Base-by-base conservation (phyloP, 1,140 invertebrate genomes). In the Drosophila kohkoa region DNA sequence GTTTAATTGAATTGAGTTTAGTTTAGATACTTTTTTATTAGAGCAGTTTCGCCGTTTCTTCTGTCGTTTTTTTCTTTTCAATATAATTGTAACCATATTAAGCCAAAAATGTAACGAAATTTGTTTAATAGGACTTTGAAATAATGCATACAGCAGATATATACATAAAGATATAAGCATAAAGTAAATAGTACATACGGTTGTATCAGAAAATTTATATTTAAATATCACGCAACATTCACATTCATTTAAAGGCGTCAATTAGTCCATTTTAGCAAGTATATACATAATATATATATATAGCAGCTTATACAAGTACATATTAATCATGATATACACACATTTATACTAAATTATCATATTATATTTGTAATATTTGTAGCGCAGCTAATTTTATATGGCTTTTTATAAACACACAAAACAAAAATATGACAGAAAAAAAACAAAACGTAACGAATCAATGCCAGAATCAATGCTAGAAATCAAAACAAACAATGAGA, bases 181-280 rank as follows among this genome's bases (percentile, higher is more conserved):
- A 41, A 13, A 63, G 46, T 57, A 13, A 28, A 16, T 28, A 30
- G 49, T 65, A 69, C 46, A 43, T 46, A 59, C 51, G 76, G 76
- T 82, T 83, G 65, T 73, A 79, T 63, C 28, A 51, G 10, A 59
- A 54, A 38, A 25, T 41, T 11, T 16, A 62, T 55, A 72, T 62
- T 65, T 8, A 25, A 68, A 75, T 58, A 81, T 78, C 75, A 77
- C 70, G 57, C 28, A 68, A 46, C 60, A 49, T 46, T 51, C 46
- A 52, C 57, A 65, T 67, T 80, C 43, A 78, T 75, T 77, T 81
- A n/a, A 62, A 77, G 58, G 38, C 51, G 81, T 86, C 81, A 86
- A 86, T 86, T 86, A 86, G 82, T 85, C 78, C 65, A 85, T 81
- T 71, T 80, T 85, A 85, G 70, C 74, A 66, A 62, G 52, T 66